A percentile compares a stretch with the other conserved stretches of the same genome.
These are phyloP conservation scores for Brachyalestes nurse DNA, from an alignment of 2,797 vertebrate species.

Conservation along the genomic window DNA sequence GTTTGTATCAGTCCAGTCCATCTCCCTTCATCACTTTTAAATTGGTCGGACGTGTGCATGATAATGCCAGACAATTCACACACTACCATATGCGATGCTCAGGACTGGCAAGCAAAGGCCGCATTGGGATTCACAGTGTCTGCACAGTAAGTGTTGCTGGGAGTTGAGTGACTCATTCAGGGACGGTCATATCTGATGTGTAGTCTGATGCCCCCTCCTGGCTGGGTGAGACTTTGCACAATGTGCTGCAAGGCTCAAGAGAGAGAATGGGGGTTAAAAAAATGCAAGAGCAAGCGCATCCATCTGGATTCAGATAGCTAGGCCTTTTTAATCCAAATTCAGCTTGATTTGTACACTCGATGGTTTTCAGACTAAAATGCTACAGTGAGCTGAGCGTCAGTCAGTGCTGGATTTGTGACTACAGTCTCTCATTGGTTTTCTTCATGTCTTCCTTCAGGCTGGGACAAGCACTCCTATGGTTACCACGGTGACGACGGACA, in stretches of 20 bases:
- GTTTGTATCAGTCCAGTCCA: conserved; percentile 45
- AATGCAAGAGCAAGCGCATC: not conserved
- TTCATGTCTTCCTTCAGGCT: conserved; percentile 80
- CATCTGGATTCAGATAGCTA: not conserved
- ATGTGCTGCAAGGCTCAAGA: conserved; percentile 7
- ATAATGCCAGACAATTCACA: conserved; percentile 29
- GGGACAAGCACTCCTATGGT: conserved; percentile 99
- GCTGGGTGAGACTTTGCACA: conserved; percentile 25
- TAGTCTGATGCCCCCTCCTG: conserved; percentile 62
- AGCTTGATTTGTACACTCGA: not conserved
- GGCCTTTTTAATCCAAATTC: not conserved
- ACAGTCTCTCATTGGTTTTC: conserved; percentile 9
- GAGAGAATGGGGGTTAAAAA: not conserved
- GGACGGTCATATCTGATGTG: conserved; percentile 40
- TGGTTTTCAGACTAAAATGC: not conserved
- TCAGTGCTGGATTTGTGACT: not conserved
- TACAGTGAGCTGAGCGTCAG: not conserved
- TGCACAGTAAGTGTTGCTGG: conserved; percentile 47
- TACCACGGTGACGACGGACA: conserved; percentile 99
- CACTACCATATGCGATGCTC: conserved; percentile 23
- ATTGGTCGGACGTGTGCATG: not conserved
- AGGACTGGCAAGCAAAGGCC: conserved; percentile 19
- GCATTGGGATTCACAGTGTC: conserved; percentile 40
- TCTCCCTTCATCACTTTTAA: conserved; percentile 64
- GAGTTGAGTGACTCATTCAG: conserved; percentile 69